Evolutionary conservation across 2,888 invertebrate genomes (phyloP).

Genomic region (Brachyopa scutellaris): DNA sequence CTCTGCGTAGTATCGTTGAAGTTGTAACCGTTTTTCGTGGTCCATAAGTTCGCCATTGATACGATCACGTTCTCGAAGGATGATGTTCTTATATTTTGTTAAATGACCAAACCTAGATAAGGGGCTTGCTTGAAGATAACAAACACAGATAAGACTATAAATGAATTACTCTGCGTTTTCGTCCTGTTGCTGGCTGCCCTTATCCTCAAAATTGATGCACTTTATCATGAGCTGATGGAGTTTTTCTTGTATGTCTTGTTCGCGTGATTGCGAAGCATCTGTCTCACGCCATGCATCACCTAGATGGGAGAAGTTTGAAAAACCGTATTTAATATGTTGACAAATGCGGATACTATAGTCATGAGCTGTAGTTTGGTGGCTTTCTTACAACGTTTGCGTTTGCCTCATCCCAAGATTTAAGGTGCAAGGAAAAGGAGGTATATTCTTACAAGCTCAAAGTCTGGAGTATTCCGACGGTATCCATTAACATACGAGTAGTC

Average conservation of each 20-base stretch:
- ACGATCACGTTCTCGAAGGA: conserved; percentile 79
- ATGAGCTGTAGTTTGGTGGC: no score
- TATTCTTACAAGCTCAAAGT: no score
- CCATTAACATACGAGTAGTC: no score
- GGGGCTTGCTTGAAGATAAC: no score
- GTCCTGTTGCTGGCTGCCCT: conserved; percentile 74
- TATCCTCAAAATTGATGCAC: conserved; percentile 75
- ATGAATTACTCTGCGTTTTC: conserved; percentile 76
- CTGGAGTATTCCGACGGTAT: no score
- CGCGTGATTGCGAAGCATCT: conserved; percentile 77
- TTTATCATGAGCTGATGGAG: conserved; percentile 76
- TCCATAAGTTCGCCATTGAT: conserved; percentile 78
- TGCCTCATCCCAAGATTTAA: no score
- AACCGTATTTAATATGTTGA: no score
- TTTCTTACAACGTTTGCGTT: no score
- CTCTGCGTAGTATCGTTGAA: conserved; percentile 77
- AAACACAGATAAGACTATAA: background rate
- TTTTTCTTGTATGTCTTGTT: conserved; percentile 78
- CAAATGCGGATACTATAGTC: no score
- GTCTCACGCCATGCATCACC: conserved; percentile 78
- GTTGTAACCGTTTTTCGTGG: conserved; percentile 77
- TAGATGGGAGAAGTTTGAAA: conserved; percentile 49
- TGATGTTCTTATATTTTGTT: conserved; percentile 78
- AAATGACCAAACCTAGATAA: conserved; percentile 77
- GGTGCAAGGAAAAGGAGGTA: no score